These are phyloP conservation scores for Squalus acanthias DNA, from an alignment of 2,797 vertebrate genomes.

Conservation along the genomic window DNA sequence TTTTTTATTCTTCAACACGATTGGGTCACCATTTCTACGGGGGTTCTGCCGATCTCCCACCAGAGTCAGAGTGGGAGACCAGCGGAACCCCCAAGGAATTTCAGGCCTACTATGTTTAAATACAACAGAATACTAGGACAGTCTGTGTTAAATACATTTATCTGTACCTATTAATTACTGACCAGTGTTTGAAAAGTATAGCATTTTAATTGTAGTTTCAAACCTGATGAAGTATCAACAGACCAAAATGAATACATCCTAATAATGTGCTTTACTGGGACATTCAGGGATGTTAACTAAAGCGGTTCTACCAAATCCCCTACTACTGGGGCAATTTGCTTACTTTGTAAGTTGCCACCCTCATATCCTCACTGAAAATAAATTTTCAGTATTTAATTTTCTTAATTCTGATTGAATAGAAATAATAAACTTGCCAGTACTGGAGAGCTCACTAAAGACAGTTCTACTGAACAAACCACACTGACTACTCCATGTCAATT, in stretches of 20 bases:
- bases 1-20: not conserved
- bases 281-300: not conserved
- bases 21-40: not conserved
- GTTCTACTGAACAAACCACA: not conserved
- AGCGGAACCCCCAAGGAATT: not conserved
- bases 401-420: not conserved
- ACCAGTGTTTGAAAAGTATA: not conserved
- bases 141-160: not conserved
- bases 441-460: not conserved
- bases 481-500: not conserved
- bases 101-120: not conserved
- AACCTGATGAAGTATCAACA: not conserved
- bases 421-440: not conserved
- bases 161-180: not conserved
- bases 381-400: not conserved
- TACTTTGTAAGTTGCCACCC: too few relatives aligned
- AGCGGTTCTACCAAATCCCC: not conserved
- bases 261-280: not conserved
- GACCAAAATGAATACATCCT: not conserved
- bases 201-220: not conserved
- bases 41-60: not conserved
- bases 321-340: not conserved
- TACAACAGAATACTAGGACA: not conserved
- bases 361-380: too few relatives aligned
- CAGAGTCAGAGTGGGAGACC: not conserved